Percentiles rank a stretch among this genome's conserved stretches.
phyloP scores from a whole-genome alignment of 2,113 vertebrate genomes.

The Tiliqua scincoides region DNA sequence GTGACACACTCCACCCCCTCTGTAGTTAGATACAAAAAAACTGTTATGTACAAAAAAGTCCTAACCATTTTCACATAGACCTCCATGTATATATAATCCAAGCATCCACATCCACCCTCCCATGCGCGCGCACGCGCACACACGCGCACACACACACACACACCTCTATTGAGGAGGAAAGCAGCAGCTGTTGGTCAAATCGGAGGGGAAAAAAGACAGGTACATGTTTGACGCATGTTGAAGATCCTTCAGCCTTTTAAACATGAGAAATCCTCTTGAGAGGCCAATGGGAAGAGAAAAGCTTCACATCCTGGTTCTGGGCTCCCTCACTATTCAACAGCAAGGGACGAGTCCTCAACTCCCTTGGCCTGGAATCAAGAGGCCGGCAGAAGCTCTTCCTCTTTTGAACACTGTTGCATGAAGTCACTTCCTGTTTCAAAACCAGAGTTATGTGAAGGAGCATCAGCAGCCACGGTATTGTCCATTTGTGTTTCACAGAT shows the following conservation, averaged over 20 bases:
- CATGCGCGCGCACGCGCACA: slow-evolving; percentile 37
- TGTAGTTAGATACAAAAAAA: slow-evolving; percentile 72
- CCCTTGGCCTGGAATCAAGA: neutral
- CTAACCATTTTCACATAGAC: neutral
- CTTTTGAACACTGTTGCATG: neutral
- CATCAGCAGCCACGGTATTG: slow-evolving; percentile 74
- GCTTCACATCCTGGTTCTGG: slow-evolving; percentile 73
- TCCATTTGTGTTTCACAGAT: slow-evolving; percentile 87
- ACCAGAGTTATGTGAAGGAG: slow-evolving; percentile 50
- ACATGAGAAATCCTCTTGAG: slow-evolving; percentile 64
- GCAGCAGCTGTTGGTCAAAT: slow-evolving; percentile 97
- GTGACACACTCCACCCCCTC: slow-evolving; percentile 69
- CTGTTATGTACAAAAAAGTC: slow-evolving; percentile 78
- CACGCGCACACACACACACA: slow-evolving; percentile 68
- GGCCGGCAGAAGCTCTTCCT: neutral
- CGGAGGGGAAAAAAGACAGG: slow-evolving; percentile 79
- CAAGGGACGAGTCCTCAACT: neutral
- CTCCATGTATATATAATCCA: slow-evolving; percentile 27
- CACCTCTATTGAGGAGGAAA: slow-evolving; percentile 81
- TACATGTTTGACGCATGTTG: slow-evolving; percentile 65
- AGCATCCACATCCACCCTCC: neutral
- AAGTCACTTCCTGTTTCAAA: slow-evolving; percentile 77
- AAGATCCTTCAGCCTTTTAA: slow-evolving; percentile 79
- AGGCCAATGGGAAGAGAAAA: slow-evolving; percentile 52
- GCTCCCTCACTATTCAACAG: neutral